Conservation (phyloP, 1,140 invertebrate genomes). For the Paralvinella palmiformis region DNA sequence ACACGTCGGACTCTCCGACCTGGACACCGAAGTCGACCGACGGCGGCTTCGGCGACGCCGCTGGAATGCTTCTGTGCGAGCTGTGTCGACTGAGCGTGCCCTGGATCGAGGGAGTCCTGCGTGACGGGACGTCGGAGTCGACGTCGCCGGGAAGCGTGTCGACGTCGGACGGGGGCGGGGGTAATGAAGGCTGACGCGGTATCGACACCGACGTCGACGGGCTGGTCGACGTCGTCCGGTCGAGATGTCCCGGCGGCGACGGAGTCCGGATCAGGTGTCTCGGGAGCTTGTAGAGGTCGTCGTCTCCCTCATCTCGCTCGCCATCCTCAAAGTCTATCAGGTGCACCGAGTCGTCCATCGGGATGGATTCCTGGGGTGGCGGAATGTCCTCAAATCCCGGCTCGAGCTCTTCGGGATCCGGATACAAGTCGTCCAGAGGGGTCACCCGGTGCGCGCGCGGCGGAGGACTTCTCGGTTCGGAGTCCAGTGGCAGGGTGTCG, state of each 20-base stretch:
- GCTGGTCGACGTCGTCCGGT: not conserved
- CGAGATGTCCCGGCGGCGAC: not conserved
- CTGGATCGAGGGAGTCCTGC: no score
- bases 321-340: conserved; percentile 14
- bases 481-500: not conserved
- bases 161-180: not conserved
- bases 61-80: no score
- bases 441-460: not conserved
- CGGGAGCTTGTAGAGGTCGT: no score
- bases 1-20: no score
- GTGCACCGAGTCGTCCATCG: conserved; percentile 7
- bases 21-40: no score
- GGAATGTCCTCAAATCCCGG: not conserved
- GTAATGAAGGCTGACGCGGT: not conserved
- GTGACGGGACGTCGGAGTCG: not conserved
- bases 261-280: not conserved
- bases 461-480: not conserved
- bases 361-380: no score
- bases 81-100: no score
- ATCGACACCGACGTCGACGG: not conserved
- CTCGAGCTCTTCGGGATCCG: not conserved
- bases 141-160: not conserved
- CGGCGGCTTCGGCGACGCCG: no score
- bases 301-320: not conserved
- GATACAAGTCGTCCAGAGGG: not conserved